Percentiles rank a stretch among this genome's conserved stretches.
These are phyloP conservation scores for Bambusicola thoracicus DNA, from an alignment of 2,113 vertebrate species.

Conservation along the genomic window DNA sequence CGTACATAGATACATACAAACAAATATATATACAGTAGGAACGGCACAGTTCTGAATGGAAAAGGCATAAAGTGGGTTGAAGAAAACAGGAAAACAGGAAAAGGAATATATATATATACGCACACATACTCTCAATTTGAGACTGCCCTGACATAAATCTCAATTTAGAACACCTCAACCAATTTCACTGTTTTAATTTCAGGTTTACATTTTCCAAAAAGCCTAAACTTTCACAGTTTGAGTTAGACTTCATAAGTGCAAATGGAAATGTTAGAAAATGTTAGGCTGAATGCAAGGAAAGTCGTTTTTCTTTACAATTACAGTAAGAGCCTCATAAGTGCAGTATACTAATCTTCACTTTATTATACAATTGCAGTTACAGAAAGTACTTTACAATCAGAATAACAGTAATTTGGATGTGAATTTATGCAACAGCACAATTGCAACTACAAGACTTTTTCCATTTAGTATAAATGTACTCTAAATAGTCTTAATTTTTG, in stretches of 20 bases:
- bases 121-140: neutral
- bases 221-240: neutral
- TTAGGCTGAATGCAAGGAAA: neutral
- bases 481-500: constrained; percentile 68
- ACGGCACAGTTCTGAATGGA: too few species aligned
- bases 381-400: constrained; percentile 34
- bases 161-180: neutral
- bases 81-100: too few species aligned
- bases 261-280: neutral
- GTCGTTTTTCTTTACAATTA: constrained; percentile 27
- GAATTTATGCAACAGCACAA: constrained; percentile 62
- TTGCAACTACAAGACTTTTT: constrained; percentile 22
- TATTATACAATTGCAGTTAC: constrained; percentile 44
- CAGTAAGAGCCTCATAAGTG: neutral
- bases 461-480: constrained; percentile 36
- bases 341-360: constrained; percentile 44
- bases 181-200: neutral
- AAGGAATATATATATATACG: too few species aligned
- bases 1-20: too few species aligned
- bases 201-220: neutral
- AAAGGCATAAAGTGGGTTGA: too few species aligned
- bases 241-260: neutral
- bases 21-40: too few species aligned
- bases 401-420: constrained; percentile 62
- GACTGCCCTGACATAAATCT: neutral